Base-by-base conservation (phyloP, 1,140 invertebrate species). In the Papilio glaucus region DNA sequence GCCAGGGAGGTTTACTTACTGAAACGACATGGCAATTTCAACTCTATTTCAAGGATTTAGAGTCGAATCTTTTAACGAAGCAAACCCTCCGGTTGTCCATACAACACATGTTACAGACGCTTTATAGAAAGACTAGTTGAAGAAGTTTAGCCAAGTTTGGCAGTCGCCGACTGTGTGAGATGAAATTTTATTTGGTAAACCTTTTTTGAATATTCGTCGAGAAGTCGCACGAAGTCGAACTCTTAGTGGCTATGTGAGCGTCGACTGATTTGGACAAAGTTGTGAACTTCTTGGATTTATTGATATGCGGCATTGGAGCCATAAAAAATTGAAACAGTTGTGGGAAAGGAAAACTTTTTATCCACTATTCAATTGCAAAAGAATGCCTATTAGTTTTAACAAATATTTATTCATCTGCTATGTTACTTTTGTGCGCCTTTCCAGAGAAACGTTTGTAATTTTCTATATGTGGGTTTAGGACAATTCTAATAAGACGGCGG, bases 101-200 rank as follows among this genome's bases (percentile, higher is more conserved):
- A 84, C 81, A 84, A 86, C 84, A 86, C 82, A 84, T 86, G 84
- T 86, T 86, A 77, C 79, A 39, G 71, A 77, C 77, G 77, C 81
- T 84, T 83, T 82, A 84, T 83, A 82, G 78, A 76, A 49, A 84
- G 75, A 81, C 77, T 81, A 81, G 80, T 78, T 78, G 77, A 79
- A 79, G 80, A 81, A 82, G 76, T 84, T 78, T 65, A 42, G 73
- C 60, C 62, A 79, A 78, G 73, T 81, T 77, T 72, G 73, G 71
- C 82, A 82, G 77, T 75, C 73, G 74, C 75, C 76, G 78, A 80
- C 69, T 82, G 82, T 81, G 84, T 83, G 84, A 85, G 81, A 79
- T 83, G 84, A 85, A 85, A 85, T 85, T 84, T 85, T 85, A 85
- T 85, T 85, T 83, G 81, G 82, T 77, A 79, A 83, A 84, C 81